Base-by-base conservation (phyloP, 2,113 vertebrate genomes). In the Ornithorhynchus anatinus region DNA sequence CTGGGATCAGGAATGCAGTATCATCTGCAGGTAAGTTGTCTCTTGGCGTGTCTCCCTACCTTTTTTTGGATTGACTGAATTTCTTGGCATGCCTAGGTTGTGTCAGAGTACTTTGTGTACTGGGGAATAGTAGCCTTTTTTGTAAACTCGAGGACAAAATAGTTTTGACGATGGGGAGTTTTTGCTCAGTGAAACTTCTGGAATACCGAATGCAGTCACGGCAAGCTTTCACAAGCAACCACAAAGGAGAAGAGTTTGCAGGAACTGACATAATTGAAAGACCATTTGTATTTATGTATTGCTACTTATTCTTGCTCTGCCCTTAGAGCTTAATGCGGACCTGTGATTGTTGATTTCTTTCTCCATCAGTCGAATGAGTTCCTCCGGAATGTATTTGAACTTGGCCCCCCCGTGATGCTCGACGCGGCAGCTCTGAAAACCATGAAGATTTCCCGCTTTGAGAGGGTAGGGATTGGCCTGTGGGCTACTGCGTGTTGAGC, bases 1-100 rank as follows among this genome's bases (percentile, higher is more conserved):
- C 94, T 99, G 61, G 98, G 97, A 22, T 96, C 97, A 0, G 98
- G 97, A 8, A 96, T 99, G 96, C 97, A 99, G n/a, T 97, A 96
- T 86, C 98, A 99, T 80, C 91, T 99, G 56, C 96, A 99, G 95
- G 97, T 98, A 81, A 83, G 82, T 36, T 59, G 29, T 37, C 68
- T 7, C 37, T 60, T 63, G 32, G 50, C 13, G 33, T 36, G 10
- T 60, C 56, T 59, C 27, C 63, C 1, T 13, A 1, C 17, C 10
- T 47, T 31, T 36, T 75, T 84, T 64, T 57, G 42, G 67, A 22
- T 35, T 71, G 15, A 16, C 15, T 44, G n/a, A 44, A 16, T 16
- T 44, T 44, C 19, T 10, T 31, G 17, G 23, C 42, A 40, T 19
- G 14, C 32, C n/a, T n/a, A n/a, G n/a, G n/a, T n/a, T n/a, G n/a